Evolutionary conservation across 1,140 invertebrate species (phyloP).

Genomic region (Pomacea maculata): DNA sequence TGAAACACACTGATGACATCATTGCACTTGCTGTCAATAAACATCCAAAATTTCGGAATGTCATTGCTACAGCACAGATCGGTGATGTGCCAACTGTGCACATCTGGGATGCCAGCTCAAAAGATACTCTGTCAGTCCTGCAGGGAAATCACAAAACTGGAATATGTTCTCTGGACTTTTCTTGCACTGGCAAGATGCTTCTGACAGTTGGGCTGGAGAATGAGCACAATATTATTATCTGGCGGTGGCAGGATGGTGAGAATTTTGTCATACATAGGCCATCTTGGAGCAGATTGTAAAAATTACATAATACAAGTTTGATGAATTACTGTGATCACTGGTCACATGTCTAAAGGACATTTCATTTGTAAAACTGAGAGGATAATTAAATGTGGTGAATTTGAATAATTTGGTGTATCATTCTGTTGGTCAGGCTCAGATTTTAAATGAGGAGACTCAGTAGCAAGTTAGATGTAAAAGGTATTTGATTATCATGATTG

Average conservation of each 20-base stretch:
- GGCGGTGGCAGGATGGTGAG: conserved; percentile 66
- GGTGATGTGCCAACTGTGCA: conserved; percentile 59
- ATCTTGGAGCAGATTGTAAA: background rate
- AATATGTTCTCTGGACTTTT: conserved; percentile 64
- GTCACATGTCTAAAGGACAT: too few relatives aligned
- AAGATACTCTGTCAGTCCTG: conserved; percentile 62
- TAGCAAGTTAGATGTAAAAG: too few relatives aligned
- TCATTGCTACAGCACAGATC: conserved; percentile 65
- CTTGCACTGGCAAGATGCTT: conserved; percentile 64
- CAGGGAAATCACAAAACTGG: conserved; percentile 57
- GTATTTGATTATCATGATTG: too few relatives aligned
- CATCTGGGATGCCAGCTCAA: conserved; percentile 62
- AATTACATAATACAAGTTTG: background rate
- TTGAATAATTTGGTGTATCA: too few relatives aligned
- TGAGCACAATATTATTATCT: conserved; percentile 61
- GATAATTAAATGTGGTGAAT: background rate
- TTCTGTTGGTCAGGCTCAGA: too few relatives aligned
- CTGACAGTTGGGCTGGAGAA: conserved; percentile 62
- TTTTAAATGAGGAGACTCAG: too few relatives aligned
- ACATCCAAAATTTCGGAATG: conserved; percentile 61
- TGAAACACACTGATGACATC: conserved; percentile 66
- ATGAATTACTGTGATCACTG: too few relatives aligned
- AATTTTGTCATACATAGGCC: conserved; percentile 3
- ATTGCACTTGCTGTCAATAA: conserved; percentile 64
- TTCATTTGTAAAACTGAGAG: too few relatives aligned